These are phyloP conservation scores for Fringilla coelebs DNA, from an alignment of 2,797 vertebrate genomes.

Conservation along the genomic window DNA sequence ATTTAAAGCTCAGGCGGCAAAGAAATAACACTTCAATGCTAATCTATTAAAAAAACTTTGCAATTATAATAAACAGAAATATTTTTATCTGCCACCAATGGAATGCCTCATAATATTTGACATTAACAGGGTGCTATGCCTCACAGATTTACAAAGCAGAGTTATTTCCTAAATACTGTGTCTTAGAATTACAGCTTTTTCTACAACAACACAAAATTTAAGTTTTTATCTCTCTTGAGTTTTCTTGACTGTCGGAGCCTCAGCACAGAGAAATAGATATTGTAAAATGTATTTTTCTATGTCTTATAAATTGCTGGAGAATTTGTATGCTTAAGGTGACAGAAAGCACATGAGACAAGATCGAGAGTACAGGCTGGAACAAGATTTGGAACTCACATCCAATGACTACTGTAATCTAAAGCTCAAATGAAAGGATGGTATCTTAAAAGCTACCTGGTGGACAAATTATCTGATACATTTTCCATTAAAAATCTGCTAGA, in stretches of 20 bases:
- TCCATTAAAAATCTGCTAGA: background rate
- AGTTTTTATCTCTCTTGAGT: background rate
- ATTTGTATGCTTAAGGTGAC: background rate
- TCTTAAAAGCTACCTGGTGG: background rate
- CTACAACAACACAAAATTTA: background rate
- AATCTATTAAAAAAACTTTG: background rate
- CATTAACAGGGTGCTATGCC: background rate
- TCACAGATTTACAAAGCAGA: background rate
- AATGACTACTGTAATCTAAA: background rate
- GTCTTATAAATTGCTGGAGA: background rate
- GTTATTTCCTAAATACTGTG: background rate
- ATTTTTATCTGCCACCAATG: background rate
- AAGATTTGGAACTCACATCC: background rate
- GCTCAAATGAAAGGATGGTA: background rate
- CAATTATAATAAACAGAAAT: background rate
- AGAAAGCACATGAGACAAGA: background rate
- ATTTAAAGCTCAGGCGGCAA: background rate
- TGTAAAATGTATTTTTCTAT: background rate
- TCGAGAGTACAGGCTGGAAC: background rate
- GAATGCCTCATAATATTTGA: background rate
- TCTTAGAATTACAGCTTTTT: background rate
- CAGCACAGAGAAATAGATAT: background rate
- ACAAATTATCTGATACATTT: background rate
- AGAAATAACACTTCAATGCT: background rate
- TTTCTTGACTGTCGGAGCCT: background rate